Percentiles rank a stretch among this genome's conserved stretches.
Conservation (phyloP, 1,140 invertebrate species). For the Lineus longissimus region DNA sequence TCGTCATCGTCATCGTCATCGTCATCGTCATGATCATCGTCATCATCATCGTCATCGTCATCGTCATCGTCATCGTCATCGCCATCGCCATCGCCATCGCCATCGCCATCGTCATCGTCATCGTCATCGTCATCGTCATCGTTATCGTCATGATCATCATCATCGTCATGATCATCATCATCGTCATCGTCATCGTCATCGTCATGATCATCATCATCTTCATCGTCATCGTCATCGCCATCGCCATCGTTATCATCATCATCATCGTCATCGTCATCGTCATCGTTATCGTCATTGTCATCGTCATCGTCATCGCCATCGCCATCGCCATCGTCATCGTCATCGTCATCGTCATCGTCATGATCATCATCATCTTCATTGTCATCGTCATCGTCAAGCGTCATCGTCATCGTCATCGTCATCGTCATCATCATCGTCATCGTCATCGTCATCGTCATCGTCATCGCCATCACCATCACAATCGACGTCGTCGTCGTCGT, state of each 20-base stretch:
- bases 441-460: conserved; percentile 9
- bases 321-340: not conserved
- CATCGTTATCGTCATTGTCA: not conserved
- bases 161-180: too few species aligned
- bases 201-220: too few species aligned
- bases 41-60: too few species aligned
- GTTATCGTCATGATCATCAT: too few species aligned
- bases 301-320: not conserved
- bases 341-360: too few species aligned
- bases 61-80: conserved; percentile 8
- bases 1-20: too few species aligned
- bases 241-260: not conserved
- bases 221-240: not conserved
- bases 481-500: conserved; percentile 6
- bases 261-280: not conserved
- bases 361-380: too few species aligned
- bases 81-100: conserved; percentile 9
- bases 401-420: conserved; percentile 9
- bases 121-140: conserved; percentile 1
- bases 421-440: conserved; percentile 10
- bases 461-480: too few species aligned
- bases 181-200: too few species aligned
- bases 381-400: too few species aligned
- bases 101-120: conserved; percentile 9
- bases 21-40: too few species aligned